Percentiles rank a stretch among this genome's conserved stretches.
phyloP scores from a whole-genome alignment of 2,888 invertebrate species.

The Dioctria linearis region DNA sequence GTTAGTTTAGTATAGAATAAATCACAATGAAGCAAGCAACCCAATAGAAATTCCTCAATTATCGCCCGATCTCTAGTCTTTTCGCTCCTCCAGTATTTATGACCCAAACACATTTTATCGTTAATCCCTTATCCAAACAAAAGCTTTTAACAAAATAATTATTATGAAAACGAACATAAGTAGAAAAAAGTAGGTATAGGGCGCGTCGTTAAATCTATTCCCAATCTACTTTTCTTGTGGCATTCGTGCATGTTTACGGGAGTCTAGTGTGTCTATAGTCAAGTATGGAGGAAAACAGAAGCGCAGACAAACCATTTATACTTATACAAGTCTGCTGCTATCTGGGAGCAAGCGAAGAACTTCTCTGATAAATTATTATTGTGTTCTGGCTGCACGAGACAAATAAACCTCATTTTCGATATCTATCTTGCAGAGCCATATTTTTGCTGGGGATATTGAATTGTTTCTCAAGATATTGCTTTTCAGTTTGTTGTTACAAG shows the following conservation, averaged over 20 bases:
- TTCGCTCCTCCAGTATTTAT: neutral
- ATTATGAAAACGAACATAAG: constrained; percentile 15
- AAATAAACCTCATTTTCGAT: constrained; percentile 30
- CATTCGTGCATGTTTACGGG: neutral
- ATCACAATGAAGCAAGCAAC: neutral
- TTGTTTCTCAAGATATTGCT: constrained; percentile 32
- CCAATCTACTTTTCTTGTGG: neutral
- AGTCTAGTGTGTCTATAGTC: neutral
- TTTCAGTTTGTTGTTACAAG: constrained; percentile 24
- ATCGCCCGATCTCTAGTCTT: neutral
- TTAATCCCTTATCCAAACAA: constrained; percentile 13
- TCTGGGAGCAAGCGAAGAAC: neutral
- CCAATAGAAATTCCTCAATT: neutral
- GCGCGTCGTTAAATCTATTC: neutral
- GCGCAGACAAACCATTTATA: neutral
- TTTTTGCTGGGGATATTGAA: neutral
- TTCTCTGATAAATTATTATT: constrained; percentile 1
- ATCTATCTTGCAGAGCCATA: constrained; percentile 19
- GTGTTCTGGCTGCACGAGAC: constrained; percentile 21
- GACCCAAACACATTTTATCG: constrained; percentile 1
- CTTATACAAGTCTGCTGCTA: no score
- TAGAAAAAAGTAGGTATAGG: neutral
- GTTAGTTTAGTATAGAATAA: neutral
- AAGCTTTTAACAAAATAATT: constrained; percentile 35
- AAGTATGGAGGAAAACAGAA: neutral